Evolutionary conservation across 2,888 invertebrate genomes (phyloP).

Genomic region (Cancer borealis): DNA sequence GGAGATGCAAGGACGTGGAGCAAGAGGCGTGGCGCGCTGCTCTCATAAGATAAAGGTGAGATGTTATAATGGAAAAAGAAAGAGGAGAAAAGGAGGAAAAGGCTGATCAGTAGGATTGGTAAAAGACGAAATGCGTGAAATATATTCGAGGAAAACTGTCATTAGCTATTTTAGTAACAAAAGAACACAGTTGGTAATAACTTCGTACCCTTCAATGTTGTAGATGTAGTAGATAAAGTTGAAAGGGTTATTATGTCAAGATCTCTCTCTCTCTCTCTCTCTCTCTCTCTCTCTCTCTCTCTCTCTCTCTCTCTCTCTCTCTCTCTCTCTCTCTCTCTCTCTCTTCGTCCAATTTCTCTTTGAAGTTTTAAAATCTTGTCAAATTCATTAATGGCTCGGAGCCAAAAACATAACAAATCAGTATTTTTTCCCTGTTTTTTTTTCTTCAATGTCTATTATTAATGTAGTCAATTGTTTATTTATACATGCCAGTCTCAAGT

Average conservation of each 20-base stretch:
- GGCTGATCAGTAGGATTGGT: not conserved
- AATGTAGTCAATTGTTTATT: not conserved
- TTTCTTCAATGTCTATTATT: not conserved
- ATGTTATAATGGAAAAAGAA: not conserved
- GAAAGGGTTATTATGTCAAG: not conserved
- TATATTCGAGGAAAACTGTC: not conserved
- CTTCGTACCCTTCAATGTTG: not conserved
- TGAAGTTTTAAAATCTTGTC: not conserved
- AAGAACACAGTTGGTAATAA: not conserved
- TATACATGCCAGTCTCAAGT: not conserved
- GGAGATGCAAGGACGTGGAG: not conserved
- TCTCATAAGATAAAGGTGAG: not conserved
- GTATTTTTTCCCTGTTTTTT: not conserved
- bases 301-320: constrained; percentile 2
- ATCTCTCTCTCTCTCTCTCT: not conserved
- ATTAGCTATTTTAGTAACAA: not conserved
- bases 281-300: not conserved
- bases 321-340: constrained; percentile 47
- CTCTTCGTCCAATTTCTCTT: not conserved
- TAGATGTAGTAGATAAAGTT: not conserved
- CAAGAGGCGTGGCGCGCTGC: constrained; percentile 7
- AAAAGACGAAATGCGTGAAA: not conserved
- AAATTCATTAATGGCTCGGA: not conserved
- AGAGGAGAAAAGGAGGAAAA: not conserved
- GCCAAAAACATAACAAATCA: not conserved